phyloP scores from a whole-genome alignment of 2,797 vertebrate genomes.

The Dipus sagitta region DNA sequence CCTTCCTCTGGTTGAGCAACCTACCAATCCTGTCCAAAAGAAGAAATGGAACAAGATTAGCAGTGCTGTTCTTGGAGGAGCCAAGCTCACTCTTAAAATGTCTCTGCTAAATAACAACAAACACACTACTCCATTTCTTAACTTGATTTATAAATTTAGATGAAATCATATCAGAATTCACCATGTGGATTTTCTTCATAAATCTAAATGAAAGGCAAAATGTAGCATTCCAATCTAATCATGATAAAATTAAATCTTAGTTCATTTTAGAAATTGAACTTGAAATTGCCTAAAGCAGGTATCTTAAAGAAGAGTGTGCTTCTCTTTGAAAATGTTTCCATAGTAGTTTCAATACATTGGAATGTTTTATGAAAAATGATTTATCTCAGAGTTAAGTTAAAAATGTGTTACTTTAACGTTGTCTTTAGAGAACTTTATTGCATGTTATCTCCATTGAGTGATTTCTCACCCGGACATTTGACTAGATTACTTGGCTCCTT shows the following conservation, averaged over 20 bases:
- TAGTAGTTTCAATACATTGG: slow-evolving; percentile 11
- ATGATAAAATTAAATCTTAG: slow-evolving; percentile 56
- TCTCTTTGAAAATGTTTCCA: slow-evolving; percentile 28
- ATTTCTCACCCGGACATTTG: background rate
- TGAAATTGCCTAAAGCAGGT: slow-evolving; percentile 61
- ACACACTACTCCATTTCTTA: background rate
- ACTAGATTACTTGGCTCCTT: background rate
- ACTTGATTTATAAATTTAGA: slow-evolving; percentile 52
- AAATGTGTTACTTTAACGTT: background rate
- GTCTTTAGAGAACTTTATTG: background rate
- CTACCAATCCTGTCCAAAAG: slow-evolving; percentile 16
- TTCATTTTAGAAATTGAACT: slow-evolving; percentile 66
- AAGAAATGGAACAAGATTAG: background rate
- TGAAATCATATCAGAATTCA: background rate
- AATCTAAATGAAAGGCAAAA: slow-evolving; percentile 35
- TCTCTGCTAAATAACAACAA: slow-evolving; percentile 46
- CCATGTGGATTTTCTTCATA: slow-evolving; percentile 34
- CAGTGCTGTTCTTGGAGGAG: slow-evolving; percentile 57
- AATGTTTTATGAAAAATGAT: slow-evolving; percentile 39
- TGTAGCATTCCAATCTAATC: slow-evolving; percentile 71
- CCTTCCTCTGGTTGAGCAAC: background rate
- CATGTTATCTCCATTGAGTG: background rate
- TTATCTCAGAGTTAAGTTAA: slow-evolving; percentile 49
- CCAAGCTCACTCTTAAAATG: slow-evolving; percentile 24
- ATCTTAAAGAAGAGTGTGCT: background rate